phyloP scores from a whole-genome alignment of 2,797 vertebrate genomes.

The Lithobates sylvaticus region DNA sequence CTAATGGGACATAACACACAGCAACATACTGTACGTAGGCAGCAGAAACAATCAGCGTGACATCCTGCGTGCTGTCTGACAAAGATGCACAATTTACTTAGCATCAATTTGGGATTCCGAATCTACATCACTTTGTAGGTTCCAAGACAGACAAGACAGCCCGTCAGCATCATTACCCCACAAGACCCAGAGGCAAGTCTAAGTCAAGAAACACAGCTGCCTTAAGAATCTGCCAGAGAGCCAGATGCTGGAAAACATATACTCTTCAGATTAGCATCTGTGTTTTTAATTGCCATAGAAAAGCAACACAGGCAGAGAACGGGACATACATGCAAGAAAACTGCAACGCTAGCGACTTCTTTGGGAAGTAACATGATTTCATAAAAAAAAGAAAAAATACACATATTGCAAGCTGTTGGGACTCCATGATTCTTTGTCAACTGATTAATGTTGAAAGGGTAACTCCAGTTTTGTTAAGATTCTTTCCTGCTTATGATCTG shows the following conservation, averaged over 20 bases:
- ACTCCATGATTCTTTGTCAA: background rate
- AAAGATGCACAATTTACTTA: constrained; percentile 66
- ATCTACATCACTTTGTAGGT: constrained; percentile 62
- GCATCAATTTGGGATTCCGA: constrained; percentile 65
- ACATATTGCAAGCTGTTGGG: background rate
- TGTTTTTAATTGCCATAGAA: constrained; percentile 62
- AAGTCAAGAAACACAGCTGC: constrained; percentile 60
- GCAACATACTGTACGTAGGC: constrained; percentile 48
- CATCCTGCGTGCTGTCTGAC: constrained; percentile 50
- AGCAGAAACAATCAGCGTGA: constrained; percentile 60
- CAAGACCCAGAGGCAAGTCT: constrained; percentile 62
- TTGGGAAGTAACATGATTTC: background rate
- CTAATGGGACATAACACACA: constrained; percentile 62
- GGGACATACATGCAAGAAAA: constrained; percentile 52
- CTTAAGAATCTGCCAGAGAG: constrained; percentile 62
- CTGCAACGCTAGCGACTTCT: constrained; percentile 19
- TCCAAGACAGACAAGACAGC: constrained; percentile 60
- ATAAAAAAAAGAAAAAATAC: background rate
- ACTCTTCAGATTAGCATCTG: constrained; percentile 65
- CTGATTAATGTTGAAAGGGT: background rate
- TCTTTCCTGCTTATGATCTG: too few relatives aligned
- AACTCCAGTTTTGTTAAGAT: too few relatives aligned
- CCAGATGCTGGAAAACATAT: constrained; percentile 60
- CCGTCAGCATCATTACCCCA: constrained; percentile 56
- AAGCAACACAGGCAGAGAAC: constrained; percentile 50